Evolutionary conservation across 2,888 invertebrate species (phyloP).

Genomic region (Dicyrtomina minuta): DNA sequence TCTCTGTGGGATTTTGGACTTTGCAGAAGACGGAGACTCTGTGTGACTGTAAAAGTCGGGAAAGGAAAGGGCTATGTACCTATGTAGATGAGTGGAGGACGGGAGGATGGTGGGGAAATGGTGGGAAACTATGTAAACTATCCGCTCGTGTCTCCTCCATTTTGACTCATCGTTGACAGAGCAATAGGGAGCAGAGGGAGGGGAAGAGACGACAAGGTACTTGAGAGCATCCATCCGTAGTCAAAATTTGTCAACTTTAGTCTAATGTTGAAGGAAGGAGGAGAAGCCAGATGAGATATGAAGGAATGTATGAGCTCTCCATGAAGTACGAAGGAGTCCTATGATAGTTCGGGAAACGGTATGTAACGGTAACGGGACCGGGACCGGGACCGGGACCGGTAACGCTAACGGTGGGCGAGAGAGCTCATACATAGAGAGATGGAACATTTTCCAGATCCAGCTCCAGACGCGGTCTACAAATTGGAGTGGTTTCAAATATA

Average conservation of each 20-base stretch:
- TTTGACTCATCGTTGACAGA: not conserved
- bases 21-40: not conserved
- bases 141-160: too few species aligned
- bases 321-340: too few species aligned
- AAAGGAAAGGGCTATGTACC: not conserved
- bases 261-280: constrained; percentile 41
- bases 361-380: not conserved
- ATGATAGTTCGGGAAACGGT: too few species aligned
- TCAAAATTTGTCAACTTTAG: constrained; percentile 51
- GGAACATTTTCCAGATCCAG: constrained; percentile 22
- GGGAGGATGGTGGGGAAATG: too few species aligned
- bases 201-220: constrained; percentile 18
- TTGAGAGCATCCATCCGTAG: constrained; percentile 35
- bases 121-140: too few species aligned
- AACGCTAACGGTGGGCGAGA: constrained; percentile 14
- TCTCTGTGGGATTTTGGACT: not conserved
- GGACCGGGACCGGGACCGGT: not conserved
- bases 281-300: constrained; percentile 41
- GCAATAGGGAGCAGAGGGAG: constrained; percentile 16
- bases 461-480: constrained; percentile 24
- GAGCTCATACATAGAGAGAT: not conserved
- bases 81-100: too few species aligned
- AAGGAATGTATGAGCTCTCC: constrained; percentile 23
- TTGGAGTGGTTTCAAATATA: constrained; percentile 39
- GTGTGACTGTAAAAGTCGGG: not conserved